Conservation (phyloP, 2,113 vertebrate species). For the Xenotilapia flavipinnis region DNA sequence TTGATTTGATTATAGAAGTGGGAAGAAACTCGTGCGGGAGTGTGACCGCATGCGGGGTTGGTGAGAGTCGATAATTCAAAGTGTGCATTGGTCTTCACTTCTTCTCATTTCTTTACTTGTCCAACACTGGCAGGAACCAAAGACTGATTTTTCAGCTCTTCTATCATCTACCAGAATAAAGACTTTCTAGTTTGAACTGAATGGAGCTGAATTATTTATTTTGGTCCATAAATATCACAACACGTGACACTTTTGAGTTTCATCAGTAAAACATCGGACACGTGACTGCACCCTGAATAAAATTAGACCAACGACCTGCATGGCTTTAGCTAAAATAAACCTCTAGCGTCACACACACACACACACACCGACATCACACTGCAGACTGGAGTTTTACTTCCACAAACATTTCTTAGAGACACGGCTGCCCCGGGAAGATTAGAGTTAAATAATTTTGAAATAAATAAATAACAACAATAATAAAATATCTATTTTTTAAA, state of each 20-base stretch:
- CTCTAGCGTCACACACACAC: neutral
- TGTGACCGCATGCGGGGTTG: neutral
- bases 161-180: neutral
- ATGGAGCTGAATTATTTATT: neutral
- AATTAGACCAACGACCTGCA: neutral
- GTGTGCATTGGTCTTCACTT: neutral
- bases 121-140: neutral
- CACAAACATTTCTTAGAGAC: neutral
- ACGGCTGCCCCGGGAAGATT: rapidly evolving
- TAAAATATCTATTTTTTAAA: rapidly evolving
- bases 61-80: neutral
- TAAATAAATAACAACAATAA: rapidly evolving
- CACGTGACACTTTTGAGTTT: neutral
- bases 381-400: neutral
- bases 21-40: neutral
- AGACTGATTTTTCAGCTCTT: neutral
- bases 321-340: neutral
- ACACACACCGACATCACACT: neutral
- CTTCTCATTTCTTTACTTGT: neutral
- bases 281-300: neutral
- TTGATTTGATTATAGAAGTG: neutral
- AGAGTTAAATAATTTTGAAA: neutral
- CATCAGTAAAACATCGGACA: neutral
- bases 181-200: neutral
- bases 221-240: neutral